A percentile compares a stretch with the other conserved stretches of the same genome.
These are phyloP conservation scores for Tenthredo mesomela DNA, from an alignment of 2,888 invertebrate genomes.

Conservation along the genomic window DNA sequence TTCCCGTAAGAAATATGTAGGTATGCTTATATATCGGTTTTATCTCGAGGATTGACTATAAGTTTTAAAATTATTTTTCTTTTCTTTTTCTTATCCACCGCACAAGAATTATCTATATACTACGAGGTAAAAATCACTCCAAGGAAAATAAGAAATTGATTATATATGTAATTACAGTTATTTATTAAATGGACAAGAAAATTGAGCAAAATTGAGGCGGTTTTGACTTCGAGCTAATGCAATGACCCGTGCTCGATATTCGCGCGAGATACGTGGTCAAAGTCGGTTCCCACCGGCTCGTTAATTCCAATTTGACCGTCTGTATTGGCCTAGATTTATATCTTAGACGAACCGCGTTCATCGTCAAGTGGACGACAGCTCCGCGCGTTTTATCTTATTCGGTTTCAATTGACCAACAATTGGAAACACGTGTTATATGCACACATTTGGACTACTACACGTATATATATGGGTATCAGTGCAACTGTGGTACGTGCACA, in stretches of 20 bases:
- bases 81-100: neutral
- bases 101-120: neutral
- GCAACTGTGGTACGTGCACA: neutral
- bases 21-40: no score
- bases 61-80: neutral
- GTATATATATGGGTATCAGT: neutral
- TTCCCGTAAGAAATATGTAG: no score
- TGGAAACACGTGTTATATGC: conserved; percentile 22
- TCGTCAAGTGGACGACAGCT: conserved; percentile 38
- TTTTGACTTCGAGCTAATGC: neutral
- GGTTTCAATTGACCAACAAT: conserved; percentile 35
- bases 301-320: conserved; percentile 25
- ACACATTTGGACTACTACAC: neutral
- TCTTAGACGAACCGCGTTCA: conserved; percentile 22
- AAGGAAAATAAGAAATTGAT: neutral
- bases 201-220: neutral
- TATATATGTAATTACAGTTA: no score
- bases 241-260: conserved; percentile 6
- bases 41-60: no score
- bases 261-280: conserved; percentile 14
- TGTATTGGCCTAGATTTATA: conserved; percentile 47
- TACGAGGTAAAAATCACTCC: neutral
- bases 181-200: neutral
- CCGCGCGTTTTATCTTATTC: conserved; percentile 7
- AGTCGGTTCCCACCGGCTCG: conserved; percentile 32